A percentile compares a stretch with the other conserved stretches of the same genome.
Evolutionary conservation across 2,797 vertebrate genomes (phyloP).

Genomic region (Mormyrus proboscirostris): DNA sequence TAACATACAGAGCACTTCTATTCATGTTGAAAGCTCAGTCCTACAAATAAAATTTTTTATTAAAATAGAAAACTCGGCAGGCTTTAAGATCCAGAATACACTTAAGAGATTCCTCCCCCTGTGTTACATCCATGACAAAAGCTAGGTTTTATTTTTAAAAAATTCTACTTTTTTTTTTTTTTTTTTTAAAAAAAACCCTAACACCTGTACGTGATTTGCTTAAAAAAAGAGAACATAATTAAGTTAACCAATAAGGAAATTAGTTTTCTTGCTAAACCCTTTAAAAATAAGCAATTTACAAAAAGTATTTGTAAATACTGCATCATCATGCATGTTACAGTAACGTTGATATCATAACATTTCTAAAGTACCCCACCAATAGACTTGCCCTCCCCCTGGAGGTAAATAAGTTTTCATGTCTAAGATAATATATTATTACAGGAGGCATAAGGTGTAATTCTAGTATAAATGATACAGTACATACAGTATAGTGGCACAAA

Average conservation of each 20-base stretch:
- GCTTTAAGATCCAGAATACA: background rate
- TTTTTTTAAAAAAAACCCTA: background rate
- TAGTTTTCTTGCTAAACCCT: background rate
- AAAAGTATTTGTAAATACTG: background rate
- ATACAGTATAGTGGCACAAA: background rate
- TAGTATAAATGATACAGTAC: background rate
- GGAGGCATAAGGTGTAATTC: background rate
- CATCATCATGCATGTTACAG: background rate
- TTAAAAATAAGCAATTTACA: background rate
- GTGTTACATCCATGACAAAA: background rate
- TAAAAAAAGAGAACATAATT: background rate
- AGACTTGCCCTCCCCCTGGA: background rate
- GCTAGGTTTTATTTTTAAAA: background rate
- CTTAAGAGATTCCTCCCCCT: background rate
- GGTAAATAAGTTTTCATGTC: background rate
- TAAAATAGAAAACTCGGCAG: background rate
- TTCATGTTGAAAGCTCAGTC: background rate
- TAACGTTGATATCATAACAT: background rate
- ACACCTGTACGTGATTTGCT: background rate
- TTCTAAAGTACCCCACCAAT: background rate
- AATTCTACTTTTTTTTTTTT: background rate
- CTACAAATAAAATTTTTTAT: background rate
- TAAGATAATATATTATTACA: background rate
- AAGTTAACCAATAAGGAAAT: background rate
- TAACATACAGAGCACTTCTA: background rate